Base-by-base conservation (phyloP, 2,113 vertebrate genomes). In the Menura novaehollandiae region DNA sequence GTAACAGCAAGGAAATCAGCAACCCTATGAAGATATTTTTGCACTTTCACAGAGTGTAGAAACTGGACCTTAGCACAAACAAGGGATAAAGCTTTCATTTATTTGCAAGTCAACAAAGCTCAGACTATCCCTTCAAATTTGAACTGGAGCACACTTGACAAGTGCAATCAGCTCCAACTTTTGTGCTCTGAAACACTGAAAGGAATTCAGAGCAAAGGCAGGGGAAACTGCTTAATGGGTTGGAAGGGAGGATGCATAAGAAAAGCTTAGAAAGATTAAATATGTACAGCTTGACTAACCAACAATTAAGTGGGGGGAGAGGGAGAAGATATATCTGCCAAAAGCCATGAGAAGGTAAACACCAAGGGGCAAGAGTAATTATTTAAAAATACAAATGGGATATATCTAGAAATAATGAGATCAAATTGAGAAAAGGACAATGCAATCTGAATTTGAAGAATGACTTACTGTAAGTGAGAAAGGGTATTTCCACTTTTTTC, bases 351-450 rank as follows among this genome's bases (percentile, higher is more conserved):
- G 81, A 92, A 96, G 49, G 81, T 96, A 97, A 97, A 97, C 96
- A 95, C 91, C 83, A 94, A 97, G 96, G 97, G 93, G 93, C 95
- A 95, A 93, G 89, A 97, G 81, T 96, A 97, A 97, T 97, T 97
- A 97, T 94, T 97, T 85, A 94, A 91, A 94, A 89, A 91, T 92
- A 96, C 95, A 96, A 95, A 94, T 97, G 94, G 89, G 95, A 96
- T 75, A 87, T 73, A 94, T 87, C 80, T 85, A 67, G 79, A 91
- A 94, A 95, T 96, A 96, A 96, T 93, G 93, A 96, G 94, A 95
- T 97, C 90, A 93, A 91, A 83, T 53, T 94, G 87, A 89, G 90
- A 75, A 91, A 87, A 94, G 79, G 88, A 95, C 69, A 67, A 71
- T n/a, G 49, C 35, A 77, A 58, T 91, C 78, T 91, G 69, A 96